Evolutionary conservation across 2,797 vertebrate species (phyloP).

Genomic region (Pseudochirops cupreus): DNA sequence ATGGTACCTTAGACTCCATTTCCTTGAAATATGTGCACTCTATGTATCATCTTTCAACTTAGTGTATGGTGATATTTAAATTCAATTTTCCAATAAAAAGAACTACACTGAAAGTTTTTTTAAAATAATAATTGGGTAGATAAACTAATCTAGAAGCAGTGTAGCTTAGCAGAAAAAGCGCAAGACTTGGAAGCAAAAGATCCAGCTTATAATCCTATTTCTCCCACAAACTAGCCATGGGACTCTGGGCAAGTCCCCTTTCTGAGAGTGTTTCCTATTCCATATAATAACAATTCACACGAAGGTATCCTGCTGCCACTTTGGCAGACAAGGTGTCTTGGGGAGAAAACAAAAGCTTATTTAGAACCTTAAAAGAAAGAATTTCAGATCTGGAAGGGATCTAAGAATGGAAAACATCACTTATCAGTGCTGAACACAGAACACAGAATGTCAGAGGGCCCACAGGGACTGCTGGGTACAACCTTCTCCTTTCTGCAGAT

Average conservation of each 20-base stretch:
- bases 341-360: background rate
- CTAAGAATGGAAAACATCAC: background rate
- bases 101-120: background rate
- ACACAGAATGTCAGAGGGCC: background rate
- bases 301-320: background rate
- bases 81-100: background rate
- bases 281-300: background rate
- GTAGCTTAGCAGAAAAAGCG: background rate
- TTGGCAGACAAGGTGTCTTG: background rate
- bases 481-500: background rate
- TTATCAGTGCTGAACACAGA: background rate
- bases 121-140: background rate
- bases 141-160: background rate
- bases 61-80: background rate
- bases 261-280: background rate
- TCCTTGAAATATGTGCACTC: conserved; percentile 12
- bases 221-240: background rate
- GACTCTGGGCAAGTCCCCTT: background rate
- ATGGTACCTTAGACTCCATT: conserved; percentile 6
- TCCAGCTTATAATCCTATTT: background rate
- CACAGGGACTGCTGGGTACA: background rate
- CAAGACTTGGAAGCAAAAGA: background rate
- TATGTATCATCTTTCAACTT: background rate
- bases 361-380: background rate
- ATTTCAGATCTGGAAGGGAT: background rate